Conservation (phyloP, 2,113 vertebrate genomes). For the Pygoscelis adeliae region DNA sequence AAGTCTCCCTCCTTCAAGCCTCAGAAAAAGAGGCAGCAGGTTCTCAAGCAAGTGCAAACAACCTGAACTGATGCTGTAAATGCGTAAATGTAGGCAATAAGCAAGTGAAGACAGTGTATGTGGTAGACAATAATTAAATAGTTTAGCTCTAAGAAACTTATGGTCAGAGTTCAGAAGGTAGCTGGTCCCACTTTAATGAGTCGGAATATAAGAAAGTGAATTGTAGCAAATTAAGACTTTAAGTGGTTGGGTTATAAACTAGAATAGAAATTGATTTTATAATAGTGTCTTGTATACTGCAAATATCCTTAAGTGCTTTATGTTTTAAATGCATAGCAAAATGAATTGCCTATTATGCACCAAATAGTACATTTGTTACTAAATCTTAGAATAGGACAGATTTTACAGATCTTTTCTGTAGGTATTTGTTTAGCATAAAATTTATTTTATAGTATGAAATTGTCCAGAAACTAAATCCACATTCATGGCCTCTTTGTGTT, state of each 20-base stretch:
- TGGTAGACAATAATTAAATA: background rate
- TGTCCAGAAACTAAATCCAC: background rate
- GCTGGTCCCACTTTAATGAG: background rate
- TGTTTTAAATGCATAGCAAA: constrained; percentile 52
- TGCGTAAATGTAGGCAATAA: background rate
- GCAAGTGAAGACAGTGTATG: background rate
- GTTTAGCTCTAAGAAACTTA: background rate
- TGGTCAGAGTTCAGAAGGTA: background rate
- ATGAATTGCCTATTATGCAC: constrained; percentile 39
- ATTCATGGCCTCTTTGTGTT: background rate
- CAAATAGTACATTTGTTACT: background rate
- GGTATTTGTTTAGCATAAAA: background rate
- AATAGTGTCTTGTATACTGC: constrained; percentile 33
- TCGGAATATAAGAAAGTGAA: background rate
- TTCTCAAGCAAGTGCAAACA: constrained; percentile 21
- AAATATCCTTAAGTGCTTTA: constrained; percentile 56
- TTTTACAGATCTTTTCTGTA: background rate
- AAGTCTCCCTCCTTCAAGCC: background rate
- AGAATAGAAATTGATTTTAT: constrained; percentile 66
- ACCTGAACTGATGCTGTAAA: background rate
- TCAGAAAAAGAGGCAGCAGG: background rate
- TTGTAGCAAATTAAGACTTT: constrained; percentile 51
- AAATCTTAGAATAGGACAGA: background rate
- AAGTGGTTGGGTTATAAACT: constrained; percentile 54
- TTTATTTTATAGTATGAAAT: background rate